phyloP scores from a whole-genome alignment of 2,113 vertebrate species.

The Neogale vison region DNA sequence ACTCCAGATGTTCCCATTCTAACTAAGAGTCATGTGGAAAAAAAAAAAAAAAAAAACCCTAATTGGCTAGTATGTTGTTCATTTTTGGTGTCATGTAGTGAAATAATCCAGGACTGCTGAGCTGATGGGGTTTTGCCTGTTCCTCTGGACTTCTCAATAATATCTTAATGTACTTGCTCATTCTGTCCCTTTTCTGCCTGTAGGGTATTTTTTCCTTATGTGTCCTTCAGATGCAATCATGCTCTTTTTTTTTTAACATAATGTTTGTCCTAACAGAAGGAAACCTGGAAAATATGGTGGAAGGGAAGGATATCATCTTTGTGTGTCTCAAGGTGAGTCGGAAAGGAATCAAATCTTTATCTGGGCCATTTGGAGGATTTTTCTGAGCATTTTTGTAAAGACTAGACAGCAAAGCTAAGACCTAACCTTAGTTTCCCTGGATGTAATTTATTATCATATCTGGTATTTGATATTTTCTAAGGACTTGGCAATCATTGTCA shows the following conservation, averaged over 20 bases:
- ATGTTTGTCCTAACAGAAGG: neutral
- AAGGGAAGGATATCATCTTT: neutral
- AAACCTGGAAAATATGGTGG: neutral
- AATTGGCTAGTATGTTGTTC: conserved; percentile 78
- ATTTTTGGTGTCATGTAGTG: conserved; percentile 62
- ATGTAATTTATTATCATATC: neutral
- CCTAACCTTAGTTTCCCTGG: neutral
- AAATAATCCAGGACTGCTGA: conserved; percentile 78
- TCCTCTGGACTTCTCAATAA: conserved; percentile 19
- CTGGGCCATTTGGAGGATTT: neutral
- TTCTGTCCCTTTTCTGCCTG: neutral
- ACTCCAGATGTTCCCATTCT: conserved; percentile 83
- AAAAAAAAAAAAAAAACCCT: conserved; percentile 64
- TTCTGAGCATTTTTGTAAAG: neutral
- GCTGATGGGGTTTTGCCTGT: conserved; percentile 61
- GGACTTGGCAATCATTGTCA: neutral
- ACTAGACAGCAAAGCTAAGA: neutral
- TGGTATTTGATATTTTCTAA: conserved; percentile 37
- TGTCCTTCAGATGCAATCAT: conserved; percentile 49
- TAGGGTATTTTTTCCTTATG: neutral
- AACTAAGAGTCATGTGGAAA: conserved; percentile 71
- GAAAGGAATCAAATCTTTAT: neutral
- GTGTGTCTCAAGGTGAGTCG: neutral
- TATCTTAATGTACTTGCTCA: neutral
- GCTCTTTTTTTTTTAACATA: neutral